phyloP scores from a whole-genome alignment of 2,113 vertebrate genomes.

The Gallinago undulata region DNA sequence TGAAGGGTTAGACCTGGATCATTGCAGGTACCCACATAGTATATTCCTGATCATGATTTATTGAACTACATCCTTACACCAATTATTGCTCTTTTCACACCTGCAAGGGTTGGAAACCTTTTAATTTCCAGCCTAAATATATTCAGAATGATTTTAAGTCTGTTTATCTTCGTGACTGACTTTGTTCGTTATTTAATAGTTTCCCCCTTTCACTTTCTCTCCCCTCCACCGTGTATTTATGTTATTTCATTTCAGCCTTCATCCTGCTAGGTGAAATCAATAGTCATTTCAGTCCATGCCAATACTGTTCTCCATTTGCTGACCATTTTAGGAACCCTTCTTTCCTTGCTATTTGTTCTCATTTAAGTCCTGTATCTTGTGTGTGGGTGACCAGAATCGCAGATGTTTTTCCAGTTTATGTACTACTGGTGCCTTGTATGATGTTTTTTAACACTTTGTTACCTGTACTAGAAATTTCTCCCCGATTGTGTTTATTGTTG shows the following conservation, averaged over 20 bases:
- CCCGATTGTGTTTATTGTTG: background rate
- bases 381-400: background rate
- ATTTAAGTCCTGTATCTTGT: background rate
- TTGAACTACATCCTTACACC: background rate
- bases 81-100: background rate
- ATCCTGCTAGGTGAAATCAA: background rate
- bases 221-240: background rate
- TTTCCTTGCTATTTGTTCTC: background rate
- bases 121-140: background rate
- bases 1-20: background rate
- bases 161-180: background rate
- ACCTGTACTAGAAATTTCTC: background rate
- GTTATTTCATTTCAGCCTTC: background rate
- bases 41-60: background rate
- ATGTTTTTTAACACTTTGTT: background rate
- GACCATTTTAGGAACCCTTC: background rate
- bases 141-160: background rate
- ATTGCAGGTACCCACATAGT: background rate
- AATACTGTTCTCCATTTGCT: background rate
- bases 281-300: background rate
- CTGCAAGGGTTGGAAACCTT: background rate
- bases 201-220: background rate
- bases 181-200: background rate
- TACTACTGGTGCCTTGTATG: background rate
- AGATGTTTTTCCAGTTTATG: background rate